Conservation (phyloP, 2,113 vertebrate genomes). For the Haemorhous mexicanus region DNA sequence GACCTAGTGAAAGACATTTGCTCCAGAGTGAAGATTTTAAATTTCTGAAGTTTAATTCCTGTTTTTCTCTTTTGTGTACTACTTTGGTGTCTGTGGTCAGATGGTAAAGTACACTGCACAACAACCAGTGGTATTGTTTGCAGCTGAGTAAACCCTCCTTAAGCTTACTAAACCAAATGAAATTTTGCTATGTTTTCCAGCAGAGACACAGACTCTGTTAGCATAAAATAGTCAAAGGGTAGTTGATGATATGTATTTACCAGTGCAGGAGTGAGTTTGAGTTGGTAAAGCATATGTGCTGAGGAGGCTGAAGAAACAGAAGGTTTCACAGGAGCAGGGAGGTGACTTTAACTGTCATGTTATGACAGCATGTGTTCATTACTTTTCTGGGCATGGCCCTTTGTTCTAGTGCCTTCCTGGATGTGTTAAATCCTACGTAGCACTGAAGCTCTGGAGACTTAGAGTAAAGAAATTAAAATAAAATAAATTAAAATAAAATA, state of each 20-base stretch:
- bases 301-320: constrained; percentile 53
- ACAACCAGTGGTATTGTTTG: not conserved
- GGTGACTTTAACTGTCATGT: constrained; percentile 49
- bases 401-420: constrained; percentile 36
- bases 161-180: not conserved
- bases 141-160: constrained; percentile 5
- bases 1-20: not conserved
- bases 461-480: not conserved
- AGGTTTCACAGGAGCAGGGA: constrained; percentile 38
- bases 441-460: not conserved
- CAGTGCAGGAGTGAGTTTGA: not conserved
- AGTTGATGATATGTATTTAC: constrained; percentile 2
- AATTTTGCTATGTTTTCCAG: not conserved
- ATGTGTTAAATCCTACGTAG: constrained; percentile 54
- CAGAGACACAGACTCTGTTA: constrained; percentile 13
- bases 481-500: not conserved
- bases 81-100: not conserved
- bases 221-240: constrained; percentile 41
- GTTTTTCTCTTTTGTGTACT: not conserved
- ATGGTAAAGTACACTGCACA: not conserved
- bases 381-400: constrained; percentile 54
- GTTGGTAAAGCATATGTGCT: constrained; percentile 57
- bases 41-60: not conserved
- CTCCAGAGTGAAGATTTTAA: not conserved
- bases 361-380: constrained; percentile 40